Conservation (phyloP, 2,797 vertebrate species). For the Eutrigla gurnardus region DNA sequence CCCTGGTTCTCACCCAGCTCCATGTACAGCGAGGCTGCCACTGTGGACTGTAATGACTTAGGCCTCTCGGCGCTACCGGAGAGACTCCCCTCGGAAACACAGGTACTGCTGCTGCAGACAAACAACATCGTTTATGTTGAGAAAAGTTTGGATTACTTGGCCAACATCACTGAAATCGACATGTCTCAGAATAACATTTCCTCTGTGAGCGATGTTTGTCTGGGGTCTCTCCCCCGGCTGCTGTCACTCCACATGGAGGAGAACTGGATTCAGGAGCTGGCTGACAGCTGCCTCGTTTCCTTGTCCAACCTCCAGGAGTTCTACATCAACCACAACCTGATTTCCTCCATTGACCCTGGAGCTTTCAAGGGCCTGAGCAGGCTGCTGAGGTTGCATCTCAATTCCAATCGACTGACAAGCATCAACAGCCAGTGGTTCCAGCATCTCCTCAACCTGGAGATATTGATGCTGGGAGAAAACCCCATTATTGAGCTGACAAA, state of each 20-base stretch:
- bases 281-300: constrained; percentile 87
- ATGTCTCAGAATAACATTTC: constrained; percentile 96
- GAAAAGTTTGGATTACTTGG: constrained; percentile 86
- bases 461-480: constrained; percentile 96
- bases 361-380: constrained; percentile 89
- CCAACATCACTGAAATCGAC: constrained; percentile 92
- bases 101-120: constrained; percentile 92
- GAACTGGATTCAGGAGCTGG: constrained; percentile 90
- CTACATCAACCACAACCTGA: constrained; percentile 94
- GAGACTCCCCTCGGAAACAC: constrained; percentile 88
- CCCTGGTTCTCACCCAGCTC: constrained; percentile 96
- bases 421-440: constrained; percentile 92
- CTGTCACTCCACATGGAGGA: constrained; percentile 94
- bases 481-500: constrained; percentile 88
- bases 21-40: constrained; percentile 90
- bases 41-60: constrained; percentile 94
- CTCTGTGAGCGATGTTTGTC: constrained; percentile 85
- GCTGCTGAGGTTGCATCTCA: constrained; percentile 94
- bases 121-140: constrained; percentile 91
- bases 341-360: constrained; percentile 86
- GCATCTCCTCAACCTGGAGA: constrained; percentile 89
- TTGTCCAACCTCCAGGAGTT: constrained; percentile 92
- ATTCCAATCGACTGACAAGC: constrained; percentile 89
- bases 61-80: constrained; percentile 88
- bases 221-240: constrained; percentile 86